These are phyloP conservation scores for Passer montanus DNA, from an alignment of 2,113 vertebrate genomes.

Conservation along the genomic window DNA sequence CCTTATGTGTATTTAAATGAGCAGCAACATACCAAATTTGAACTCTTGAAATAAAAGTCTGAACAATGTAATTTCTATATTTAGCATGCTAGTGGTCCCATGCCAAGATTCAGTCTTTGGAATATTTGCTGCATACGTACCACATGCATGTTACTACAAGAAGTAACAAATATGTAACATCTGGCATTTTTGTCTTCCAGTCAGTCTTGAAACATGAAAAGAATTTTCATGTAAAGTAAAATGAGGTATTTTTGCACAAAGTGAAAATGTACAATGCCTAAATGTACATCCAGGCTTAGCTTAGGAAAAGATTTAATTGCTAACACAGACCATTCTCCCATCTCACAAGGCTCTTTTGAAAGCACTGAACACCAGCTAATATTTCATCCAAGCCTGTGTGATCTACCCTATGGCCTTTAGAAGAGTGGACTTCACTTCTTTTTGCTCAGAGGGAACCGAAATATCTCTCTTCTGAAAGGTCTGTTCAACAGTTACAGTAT, in stretches of 20 bases:
- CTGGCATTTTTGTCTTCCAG: neutral
- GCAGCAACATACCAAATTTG: neutral
- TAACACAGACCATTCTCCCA: neutral
- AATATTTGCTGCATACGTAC: neutral
- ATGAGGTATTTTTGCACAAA: neutral
- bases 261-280: neutral
- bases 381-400: neutral
- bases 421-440: neutral
- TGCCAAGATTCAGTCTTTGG: neutral
- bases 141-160: neutral
- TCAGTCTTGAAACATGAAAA: neutral
- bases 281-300: neutral
- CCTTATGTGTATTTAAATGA: neutral
- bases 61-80: slow-evolving; percentile 33
- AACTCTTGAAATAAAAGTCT: neutral
- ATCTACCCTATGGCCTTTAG: neutral
- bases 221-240: neutral
- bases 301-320: neutral
- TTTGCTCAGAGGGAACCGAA: neutral
- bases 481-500: neutral
- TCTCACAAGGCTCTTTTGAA: neutral
- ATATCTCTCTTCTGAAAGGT: neutral
- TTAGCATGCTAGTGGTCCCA: neutral
- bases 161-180: neutral
- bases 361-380: neutral